Conservation (phyloP, 1,140 invertebrate species). For the Cydia strobilella region DNA sequence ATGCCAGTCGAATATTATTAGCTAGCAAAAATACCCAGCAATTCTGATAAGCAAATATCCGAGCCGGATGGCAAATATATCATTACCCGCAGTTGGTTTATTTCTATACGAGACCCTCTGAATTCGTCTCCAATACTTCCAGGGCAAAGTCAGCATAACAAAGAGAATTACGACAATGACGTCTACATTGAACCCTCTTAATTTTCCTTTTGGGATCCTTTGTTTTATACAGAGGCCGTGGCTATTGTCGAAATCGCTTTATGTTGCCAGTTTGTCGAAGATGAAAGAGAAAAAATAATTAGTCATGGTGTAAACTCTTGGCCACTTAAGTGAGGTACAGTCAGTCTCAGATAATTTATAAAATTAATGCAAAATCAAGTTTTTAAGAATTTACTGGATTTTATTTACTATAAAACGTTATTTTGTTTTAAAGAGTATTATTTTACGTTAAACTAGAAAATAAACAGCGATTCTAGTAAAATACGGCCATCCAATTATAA, state of each 20-base stretch:
- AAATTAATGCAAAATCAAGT: not conserved
- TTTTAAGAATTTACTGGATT: not conserved
- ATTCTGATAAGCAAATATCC: slow-evolving; percentile 26
- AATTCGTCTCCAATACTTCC: slow-evolving; percentile 33
- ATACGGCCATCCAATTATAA: slow-evolving; percentile 6
- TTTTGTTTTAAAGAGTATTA: not conserved
- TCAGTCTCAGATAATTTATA: not conserved
- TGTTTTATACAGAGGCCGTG: slow-evolving; percentile 48
- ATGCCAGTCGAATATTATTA: not conserved
- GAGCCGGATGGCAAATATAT: slow-evolving; percentile 12
- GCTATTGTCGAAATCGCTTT: slow-evolving; percentile 55
- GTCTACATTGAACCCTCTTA: slow-evolving; percentile 51
- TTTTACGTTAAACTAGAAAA: not conserved
- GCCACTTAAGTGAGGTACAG: slow-evolving; percentile 22
- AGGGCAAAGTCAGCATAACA: slow-evolving; percentile 49
- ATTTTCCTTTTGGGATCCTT: slow-evolving; percentile 56
- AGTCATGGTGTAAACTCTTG: slow-evolving; percentile 38
- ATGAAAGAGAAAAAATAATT: slow-evolving; percentile 60
- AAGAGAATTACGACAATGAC: slow-evolving; percentile 59
- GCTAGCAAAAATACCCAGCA: not conserved
- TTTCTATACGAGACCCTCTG: slow-evolving; percentile 25
- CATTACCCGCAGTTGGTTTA: slow-evolving; percentile 13
- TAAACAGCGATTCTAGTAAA: slow-evolving; percentile 1
- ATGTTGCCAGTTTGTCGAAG: slow-evolving; percentile 49
- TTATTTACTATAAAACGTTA: no score